Evolutionary conservation across 1,140 invertebrate species (phyloP).

Genomic region (Gonioctena quinquepunctata): DNA sequence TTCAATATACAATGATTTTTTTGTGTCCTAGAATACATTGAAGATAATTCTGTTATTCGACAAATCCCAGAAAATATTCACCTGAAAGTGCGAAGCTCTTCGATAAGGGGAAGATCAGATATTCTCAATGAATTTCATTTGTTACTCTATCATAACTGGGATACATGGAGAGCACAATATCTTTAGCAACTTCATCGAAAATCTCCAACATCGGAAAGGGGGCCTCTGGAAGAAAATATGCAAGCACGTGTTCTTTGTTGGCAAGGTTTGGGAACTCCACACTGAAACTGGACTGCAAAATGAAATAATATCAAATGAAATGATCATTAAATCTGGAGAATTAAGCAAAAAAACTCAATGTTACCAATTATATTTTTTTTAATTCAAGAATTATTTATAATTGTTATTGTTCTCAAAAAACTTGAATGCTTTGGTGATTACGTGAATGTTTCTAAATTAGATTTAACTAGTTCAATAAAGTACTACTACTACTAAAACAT

Average conservation of each 20-base stretch:
- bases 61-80: no score
- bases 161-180: constrained; percentile 92
- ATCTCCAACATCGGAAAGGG: constrained; percentile 95
- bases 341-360: no score
- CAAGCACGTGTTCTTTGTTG: constrained; percentile 87
- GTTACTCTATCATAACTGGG: constrained; percentile 95
- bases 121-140: constrained; percentile 91
- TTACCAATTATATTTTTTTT: no score
- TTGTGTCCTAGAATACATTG: no score
- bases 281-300: constrained; percentile 78
- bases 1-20: no score
- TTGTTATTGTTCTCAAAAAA: no score
- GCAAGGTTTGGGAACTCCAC: constrained; percentile 93
- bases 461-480: no score
- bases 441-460: no score
- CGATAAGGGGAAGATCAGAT: constrained; percentile 91
- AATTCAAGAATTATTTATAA: no score
- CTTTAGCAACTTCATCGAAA: constrained; percentile 94
- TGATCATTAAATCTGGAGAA: not conserved
- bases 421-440: no score
- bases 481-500: no score
- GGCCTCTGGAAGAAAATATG: constrained; percentile 96
- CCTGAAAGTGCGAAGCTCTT: constrained; percentile 92
- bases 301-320: not conserved
- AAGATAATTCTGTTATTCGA: no score